Base-by-base conservation (phyloP, 2,888 invertebrate species). In the Mythimna lalbum region DNA sequence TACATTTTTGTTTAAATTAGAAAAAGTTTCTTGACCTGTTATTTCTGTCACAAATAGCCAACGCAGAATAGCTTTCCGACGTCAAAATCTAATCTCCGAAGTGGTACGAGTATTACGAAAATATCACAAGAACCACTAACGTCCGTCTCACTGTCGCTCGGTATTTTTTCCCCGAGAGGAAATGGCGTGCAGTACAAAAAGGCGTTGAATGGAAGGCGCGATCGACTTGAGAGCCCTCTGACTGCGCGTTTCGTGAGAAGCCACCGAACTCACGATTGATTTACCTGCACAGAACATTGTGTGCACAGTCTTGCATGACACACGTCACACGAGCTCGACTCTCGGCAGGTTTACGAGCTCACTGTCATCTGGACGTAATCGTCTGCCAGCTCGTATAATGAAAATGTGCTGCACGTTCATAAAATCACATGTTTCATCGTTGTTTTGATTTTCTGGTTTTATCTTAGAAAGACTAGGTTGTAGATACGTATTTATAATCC, bases 181-280 rank as follows among this genome's bases (percentile, higher is more conserved):
- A 89, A 89, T 89, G 88, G 87, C 81, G 81, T 71, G 56, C 62
- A 59, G 73, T 74, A 83, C 81, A 84, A 79, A 84, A 83, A 84
- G 85, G 69, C 79, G 62, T 72, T 76, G 80, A 81, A 83, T 79
- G 69, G 73, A 73, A 78, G 78, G 62, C 69, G 68, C 84, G 83
- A 84, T 87, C 86, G 86, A 86, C 84, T 88, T 86, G 71, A 89
- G 86, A 77, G 84, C 82, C 80, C 86, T 89, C 69, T 52, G 67
- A 80, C 61, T 79, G 75, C 83, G 85, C 81, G 80, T 73, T 70
- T 82, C 80, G 82, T 85, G 84, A 81, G 83, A 85, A 84, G 80
- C 81, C 81, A 80, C 82, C 73, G 74, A 83, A 83, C 85, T 83
- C 69, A 79, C 83, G 85, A 88, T 88, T 80, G 84, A 82, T 83